These are phyloP conservation scores for Siniperca chuatsi DNA, from an alignment of 2,113 vertebrate genomes.

Conservation along the genomic window DNA sequence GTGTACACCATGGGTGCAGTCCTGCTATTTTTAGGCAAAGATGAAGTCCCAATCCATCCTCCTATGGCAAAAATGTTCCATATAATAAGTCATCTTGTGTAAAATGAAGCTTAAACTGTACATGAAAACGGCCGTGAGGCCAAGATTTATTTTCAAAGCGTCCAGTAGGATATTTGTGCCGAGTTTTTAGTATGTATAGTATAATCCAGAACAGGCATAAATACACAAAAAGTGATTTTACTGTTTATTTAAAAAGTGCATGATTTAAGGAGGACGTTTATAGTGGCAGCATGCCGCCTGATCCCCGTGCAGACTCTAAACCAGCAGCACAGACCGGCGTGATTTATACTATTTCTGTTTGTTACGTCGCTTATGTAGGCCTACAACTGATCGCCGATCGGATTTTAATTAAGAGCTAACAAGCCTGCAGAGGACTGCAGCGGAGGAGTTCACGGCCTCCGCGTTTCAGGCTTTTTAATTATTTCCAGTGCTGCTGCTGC, in stretches of 20 bases:
- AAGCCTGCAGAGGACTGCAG: constrained; percentile 65
- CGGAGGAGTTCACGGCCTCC: constrained; percentile 65
- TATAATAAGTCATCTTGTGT: background rate
- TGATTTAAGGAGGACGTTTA: background rate
- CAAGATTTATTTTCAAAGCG: background rate
- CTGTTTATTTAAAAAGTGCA: background rate
- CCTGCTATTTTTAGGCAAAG: background rate
- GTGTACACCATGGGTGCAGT: background rate
- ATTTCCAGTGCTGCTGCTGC: constrained; percentile 60
- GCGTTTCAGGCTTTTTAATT: constrained; percentile 68
- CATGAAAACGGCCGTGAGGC: background rate
- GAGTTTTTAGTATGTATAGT: background rate
- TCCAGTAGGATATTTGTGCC: background rate
- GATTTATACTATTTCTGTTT: constrained; percentile 21
- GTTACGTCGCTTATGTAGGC: background rate
- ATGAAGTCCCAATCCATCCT: background rate
- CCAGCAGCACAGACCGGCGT: background rate
- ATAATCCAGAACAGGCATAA: background rate
- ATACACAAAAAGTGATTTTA: background rate
- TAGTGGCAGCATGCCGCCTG: background rate
- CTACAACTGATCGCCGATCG: constrained; percentile 36
- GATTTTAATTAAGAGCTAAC: constrained; percentile 77
- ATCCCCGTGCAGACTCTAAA: background rate
- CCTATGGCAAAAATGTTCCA: background rate
- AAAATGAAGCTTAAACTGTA: background rate